A percentile compares a stretch with the other conserved stretches of the same genome.
These are phyloP conservation scores for Troilus luridus DNA, from an alignment of 2,888 invertebrate genomes.

Conservation along the genomic window DNA sequence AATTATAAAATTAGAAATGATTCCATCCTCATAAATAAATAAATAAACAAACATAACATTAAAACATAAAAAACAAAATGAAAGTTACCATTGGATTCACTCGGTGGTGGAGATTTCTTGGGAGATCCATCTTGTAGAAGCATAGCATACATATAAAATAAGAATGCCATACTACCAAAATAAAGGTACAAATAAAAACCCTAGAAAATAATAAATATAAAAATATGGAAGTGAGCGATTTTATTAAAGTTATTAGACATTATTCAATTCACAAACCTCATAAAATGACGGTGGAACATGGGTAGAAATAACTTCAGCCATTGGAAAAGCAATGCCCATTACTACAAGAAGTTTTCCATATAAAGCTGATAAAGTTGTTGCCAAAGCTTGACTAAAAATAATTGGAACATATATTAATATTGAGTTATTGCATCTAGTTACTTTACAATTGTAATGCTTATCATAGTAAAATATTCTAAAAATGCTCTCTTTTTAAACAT, in stretches of 20 bases:
- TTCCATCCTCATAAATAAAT: not conserved
- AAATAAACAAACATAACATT: not conserved
- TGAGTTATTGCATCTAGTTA: too few species aligned
- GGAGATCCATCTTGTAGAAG: slow-evolving; percentile 71
- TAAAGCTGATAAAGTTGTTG: slow-evolving; percentile 90
- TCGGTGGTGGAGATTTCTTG: slow-evolving; percentile 61
- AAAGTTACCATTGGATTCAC: slow-evolving; percentile 58
- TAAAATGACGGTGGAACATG: slow-evolving; percentile 95
- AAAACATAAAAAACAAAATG: not conserved
- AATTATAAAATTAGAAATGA: not conserved
- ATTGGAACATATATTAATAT: not conserved
- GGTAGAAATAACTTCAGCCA: slow-evolving; percentile 95
- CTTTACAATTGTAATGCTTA: too few species aligned
- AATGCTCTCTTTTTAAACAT: too few species aligned
- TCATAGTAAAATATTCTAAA: too few species aligned
- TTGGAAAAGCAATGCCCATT: slow-evolving; percentile 94
- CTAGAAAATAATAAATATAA: slow-evolving; percentile 68
- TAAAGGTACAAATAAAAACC: slow-evolving; percentile 89
- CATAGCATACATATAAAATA: slow-evolving; percentile 87
- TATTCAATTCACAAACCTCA: slow-evolving; percentile 75
- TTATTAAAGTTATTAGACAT: not conserved
- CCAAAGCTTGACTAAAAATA: slow-evolving; percentile 83
- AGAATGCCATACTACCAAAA: slow-evolving; percentile 87
- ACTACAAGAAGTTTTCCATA: slow-evolving; percentile 95
- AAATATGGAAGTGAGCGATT: not conserved